Conservation (phyloP, 2,113 vertebrate species). For the Sinosuthora webbiana region DNA sequence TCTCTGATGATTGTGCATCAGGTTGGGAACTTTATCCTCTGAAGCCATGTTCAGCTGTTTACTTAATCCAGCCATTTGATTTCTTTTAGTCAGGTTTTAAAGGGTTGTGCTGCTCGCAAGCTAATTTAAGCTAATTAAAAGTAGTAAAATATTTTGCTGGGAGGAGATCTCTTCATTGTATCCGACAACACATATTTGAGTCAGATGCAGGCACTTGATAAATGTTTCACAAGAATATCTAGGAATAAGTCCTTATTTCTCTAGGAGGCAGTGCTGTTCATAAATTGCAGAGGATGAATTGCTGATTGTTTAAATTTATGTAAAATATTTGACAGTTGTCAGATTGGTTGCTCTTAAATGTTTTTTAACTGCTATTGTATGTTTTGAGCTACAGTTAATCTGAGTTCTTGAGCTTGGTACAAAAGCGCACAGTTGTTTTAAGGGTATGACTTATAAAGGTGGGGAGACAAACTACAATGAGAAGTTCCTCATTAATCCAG, state of each 20-base stretch:
- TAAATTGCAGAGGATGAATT: not conserved
- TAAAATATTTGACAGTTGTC: constrained; percentile 2
- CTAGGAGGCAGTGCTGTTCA: not conserved
- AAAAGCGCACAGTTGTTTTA: constrained; percentile 3
- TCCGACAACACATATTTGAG: not conserved
- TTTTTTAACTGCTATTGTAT: not conserved
- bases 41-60: constrained; percentile 17
- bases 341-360: not conserved
- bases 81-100: not conserved
- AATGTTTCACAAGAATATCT: not conserved
- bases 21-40: constrained; percentile 8
- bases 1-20: not conserved
- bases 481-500: not conserved
- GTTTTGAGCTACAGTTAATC: not conserved
- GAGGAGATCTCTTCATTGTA: not conserved
- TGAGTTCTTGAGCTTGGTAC: not conserved
- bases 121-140: constrained; percentile 3
- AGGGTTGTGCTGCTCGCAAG: not conserved
- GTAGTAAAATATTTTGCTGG: not conserved
- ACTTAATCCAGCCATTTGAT: not conserved
- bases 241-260: not conserved
- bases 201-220: not conserved
- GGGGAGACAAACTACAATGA: not conserved
- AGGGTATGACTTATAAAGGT: not conserved
- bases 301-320: not conserved